phyloP scores from a whole-genome alignment of 2,113 vertebrate genomes.

The Lepus timidus region DNA sequence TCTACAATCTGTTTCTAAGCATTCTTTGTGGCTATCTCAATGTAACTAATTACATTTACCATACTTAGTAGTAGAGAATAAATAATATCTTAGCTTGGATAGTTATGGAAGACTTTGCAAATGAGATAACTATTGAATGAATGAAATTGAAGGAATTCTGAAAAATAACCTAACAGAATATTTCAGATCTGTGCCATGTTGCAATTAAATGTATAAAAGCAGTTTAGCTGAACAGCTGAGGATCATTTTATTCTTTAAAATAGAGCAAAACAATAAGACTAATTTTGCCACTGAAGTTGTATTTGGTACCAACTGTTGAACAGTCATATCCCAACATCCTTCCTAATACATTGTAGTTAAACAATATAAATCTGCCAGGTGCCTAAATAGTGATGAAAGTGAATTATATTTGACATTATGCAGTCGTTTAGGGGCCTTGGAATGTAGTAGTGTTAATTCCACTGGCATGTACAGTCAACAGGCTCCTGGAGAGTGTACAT shows the following conservation, averaged over 20 bases:
- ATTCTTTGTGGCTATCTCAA: background rate
- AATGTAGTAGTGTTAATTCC: slow-evolving; percentile 90
- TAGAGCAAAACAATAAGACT: slow-evolving; percentile 32
- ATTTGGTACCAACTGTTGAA: background rate
- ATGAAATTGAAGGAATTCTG: slow-evolving; percentile 36
- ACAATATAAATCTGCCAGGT: slow-evolving; percentile 1
- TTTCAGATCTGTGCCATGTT: background rate
- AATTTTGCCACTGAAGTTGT: background rate
- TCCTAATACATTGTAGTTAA: slow-evolving; percentile 8
- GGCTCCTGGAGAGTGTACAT: slow-evolving; percentile 95
- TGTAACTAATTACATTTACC: slow-evolving; percentile 6
- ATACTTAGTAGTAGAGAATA: slow-evolving; percentile 36
- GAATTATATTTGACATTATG: background rate
- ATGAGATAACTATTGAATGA: slow-evolving; percentile 13
- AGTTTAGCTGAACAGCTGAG: slow-evolving; percentile 49
- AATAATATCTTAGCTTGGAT: slow-evolving; percentile 12
- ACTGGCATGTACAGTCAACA: slow-evolving; percentile 96
- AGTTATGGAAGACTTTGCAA: slow-evolving; percentile 1
- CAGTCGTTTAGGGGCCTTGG: background rate
- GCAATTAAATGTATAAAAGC: background rate
- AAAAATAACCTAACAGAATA: slow-evolving; percentile 12
- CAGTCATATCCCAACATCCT: background rate
- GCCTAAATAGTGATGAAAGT: slow-evolving; percentile 38
- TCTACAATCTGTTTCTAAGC: background rate
- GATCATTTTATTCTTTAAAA: slow-evolving; percentile 62